These are phyloP conservation scores for Nyctereutes procyonoides DNA, from an alignment of 2,113 vertebrate genomes.

Conservation along the genomic window DNA sequence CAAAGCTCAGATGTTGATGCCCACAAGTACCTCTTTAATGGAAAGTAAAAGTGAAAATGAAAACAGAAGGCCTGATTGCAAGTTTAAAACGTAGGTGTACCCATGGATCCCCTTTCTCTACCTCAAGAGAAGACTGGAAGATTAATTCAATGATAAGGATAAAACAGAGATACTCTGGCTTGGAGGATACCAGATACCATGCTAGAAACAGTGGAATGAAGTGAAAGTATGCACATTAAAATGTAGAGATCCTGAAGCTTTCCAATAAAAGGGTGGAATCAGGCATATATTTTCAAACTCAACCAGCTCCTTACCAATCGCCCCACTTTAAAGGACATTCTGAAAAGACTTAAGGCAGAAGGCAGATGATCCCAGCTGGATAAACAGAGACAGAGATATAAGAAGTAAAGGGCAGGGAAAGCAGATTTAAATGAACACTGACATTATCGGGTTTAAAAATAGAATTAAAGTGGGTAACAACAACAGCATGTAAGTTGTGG, in stretches of 20 bases:
- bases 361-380: background rate
- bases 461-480: background rate
- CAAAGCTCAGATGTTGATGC: background rate
- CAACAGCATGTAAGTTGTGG: background rate
- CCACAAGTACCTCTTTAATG: background rate
- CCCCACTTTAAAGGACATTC: background rate
- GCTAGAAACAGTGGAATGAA: too few relatives aligned
- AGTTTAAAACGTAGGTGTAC: background rate
- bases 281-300: background rate
- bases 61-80: background rate
- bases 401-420: background rate
- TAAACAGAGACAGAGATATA: background rate
- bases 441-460: background rate
- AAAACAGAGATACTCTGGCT: background rate
- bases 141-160: background rate
- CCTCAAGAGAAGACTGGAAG: background rate
- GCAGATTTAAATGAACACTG: background rate
- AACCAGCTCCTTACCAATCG: background rate
- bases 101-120: background rate
- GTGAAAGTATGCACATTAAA: background rate
- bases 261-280: background rate
- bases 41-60: background rate
- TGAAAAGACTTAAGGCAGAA: background rate
- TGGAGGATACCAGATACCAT: background rate
- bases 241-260: background rate